Evolutionary conservation across 2,888 invertebrate genomes (phyloP), one percentile per base, ranked within the genome.

Genomic region (Coelopa pilipes): DNA sequence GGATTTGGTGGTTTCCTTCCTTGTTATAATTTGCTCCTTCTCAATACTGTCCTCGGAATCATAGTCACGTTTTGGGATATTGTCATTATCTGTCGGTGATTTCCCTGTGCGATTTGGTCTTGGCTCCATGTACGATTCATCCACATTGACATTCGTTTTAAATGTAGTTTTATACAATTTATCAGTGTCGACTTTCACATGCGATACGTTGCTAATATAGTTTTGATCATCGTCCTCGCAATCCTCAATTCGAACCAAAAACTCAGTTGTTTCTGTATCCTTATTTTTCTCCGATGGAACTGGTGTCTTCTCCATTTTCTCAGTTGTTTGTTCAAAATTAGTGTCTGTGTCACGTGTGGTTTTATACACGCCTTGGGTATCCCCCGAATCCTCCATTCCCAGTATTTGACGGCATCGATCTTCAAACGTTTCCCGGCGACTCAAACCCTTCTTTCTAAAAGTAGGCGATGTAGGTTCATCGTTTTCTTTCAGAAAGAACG

Each of bases 391-490:
- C 73, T 86, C 84, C 88, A 93, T 91, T 3, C 93, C 93, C 55
- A 93, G 88, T 79, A 93, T 93, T 81, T 92, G 90, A 53, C 91
- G 89, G 78, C 93, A 93, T 49, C 93, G 89, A 83, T 93, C 93
- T 84, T 93, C 93, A 77, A 93, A 93, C 1, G 93, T 93, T 85
- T 93, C 93, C 53, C 92, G 90, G 79, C 92, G 89, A 77, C 90
- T 90, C 50, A 91, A 84, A 1, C 92, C 90, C 55, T 91, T 90
- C 78, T 90, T 91, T 34, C 87, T 82, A 60, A 76, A 84, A 78
- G 90, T 90, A 0, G 88, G 83, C 5, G 81, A 79, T 15, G 76
- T 79, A n/a, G 81, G 80, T 15, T 77, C 75, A 15, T 55, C 19
- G 11, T 70, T 12, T 21, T 72, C 69, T 19, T 63, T 74, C 57